Percentiles rank a stretch among this genome's conserved stretches.
These are phyloP conservation scores for Catamblyrhynchus diadema DNA, from an alignment of 2,797 vertebrate genomes.

Conservation along the genomic window DNA sequence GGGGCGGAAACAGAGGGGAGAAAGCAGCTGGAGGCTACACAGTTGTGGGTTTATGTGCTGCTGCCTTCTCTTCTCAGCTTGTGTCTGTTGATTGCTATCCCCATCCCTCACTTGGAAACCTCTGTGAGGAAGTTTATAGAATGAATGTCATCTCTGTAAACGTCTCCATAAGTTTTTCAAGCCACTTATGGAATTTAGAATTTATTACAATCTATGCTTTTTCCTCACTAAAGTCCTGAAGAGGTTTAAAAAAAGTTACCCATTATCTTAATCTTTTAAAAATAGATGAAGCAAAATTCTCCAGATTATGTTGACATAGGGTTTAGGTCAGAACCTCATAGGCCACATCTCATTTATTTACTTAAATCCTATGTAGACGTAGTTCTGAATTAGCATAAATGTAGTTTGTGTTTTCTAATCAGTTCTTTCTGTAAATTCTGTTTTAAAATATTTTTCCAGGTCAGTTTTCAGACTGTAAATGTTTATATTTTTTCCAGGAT, in stretches of 20 bases:
- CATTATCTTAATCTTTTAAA: neutral
- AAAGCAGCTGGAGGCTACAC: neutral
- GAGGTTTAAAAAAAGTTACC: neutral
- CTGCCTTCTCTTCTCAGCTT: neutral
- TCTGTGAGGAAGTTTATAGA: neutral
- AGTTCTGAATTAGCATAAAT: neutral
- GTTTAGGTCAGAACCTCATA: neutral
- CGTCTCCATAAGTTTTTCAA: neutral
- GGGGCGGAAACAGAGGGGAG: neutral
- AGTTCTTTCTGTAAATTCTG: neutral
- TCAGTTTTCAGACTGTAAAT: neutral
- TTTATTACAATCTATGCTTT: neutral
- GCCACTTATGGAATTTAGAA: neutral
- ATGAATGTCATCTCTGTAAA: neutral
- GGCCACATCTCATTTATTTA: neutral
- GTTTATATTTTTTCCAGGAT: neutral
- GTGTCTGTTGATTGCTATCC: neutral
- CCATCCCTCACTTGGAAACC: neutral
- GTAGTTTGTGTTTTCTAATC: neutral
- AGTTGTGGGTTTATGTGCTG: neutral
- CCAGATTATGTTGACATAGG: neutral
- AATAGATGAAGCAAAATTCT: neutral
- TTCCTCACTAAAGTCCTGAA: neutral
- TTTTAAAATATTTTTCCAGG: neutral
- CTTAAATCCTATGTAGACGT: neutral